Percentiles rank a stretch among this genome's conserved stretches.
Evolutionary conservation across 2,888 invertebrate genomes (phyloP).

Genomic region (Cremastobaeus sp.): DNA sequence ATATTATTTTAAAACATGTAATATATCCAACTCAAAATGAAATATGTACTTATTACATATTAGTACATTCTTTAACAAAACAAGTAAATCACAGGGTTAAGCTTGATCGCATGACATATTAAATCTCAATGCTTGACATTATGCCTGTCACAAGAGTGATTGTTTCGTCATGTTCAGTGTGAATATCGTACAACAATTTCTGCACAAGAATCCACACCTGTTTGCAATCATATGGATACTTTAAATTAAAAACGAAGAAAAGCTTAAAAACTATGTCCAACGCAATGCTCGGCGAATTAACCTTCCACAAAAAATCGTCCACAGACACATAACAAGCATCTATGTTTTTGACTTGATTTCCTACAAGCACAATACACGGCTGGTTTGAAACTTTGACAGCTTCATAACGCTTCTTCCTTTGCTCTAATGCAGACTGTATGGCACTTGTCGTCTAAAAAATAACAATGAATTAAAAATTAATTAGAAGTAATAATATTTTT

Average conservation of each 20-base stretch:
- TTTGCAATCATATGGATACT: conserved; percentile 6
- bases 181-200: conserved; percentile 7
- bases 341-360: background rate
- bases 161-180: conserved; percentile 5
- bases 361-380: conserved; percentile 12
- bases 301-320: conserved; percentile 7
- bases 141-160: conserved; percentile 11
- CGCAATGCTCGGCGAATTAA: background rate
- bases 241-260: conserved; percentile 3
- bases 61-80: background rate
- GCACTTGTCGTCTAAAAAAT: conserved; percentile 6
- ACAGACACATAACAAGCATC: background rate
- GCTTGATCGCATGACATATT: background rate
- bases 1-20: background rate
- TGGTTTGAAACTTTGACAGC: background rate
- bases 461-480: background rate
- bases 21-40: background rate
- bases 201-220: background rate
- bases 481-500: too few species aligned
- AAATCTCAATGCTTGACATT: background rate
- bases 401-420: background rate
- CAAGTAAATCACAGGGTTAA: too few species aligned
- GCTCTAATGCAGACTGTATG: background rate
- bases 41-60: background rate
- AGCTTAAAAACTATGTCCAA: background rate